Base-by-base conservation (phyloP, 2,797 vertebrate genomes). In the Columba guinea region DNA sequence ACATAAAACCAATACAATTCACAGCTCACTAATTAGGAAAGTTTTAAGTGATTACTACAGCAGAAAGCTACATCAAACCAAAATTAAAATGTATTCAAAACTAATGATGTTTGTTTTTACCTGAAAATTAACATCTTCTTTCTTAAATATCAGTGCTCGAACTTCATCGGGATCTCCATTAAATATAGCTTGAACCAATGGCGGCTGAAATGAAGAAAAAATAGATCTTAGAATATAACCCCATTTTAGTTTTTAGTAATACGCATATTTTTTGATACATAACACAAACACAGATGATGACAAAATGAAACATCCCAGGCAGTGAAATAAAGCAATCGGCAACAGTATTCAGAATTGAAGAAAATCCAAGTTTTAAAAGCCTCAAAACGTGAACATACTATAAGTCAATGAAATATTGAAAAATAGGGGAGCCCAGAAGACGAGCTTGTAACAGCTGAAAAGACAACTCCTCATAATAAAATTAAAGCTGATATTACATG, bases 71-170 rank as follows among this genome's bases (percentile, higher is more conserved):
- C 30, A 79, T 46, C 27, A 60, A 64, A 93, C 65, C 11, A 77
- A 78, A 80, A 81, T 13, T 30, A 68, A 91, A 77, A 65, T 52
- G 11, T 10, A 87, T 32, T 89, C 34, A 68, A 90, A 41, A n/a
- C 13, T 77, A 94, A 75, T 75, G 6, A 64, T 58, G n/a, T 53
- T 70, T 71, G 59, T 5, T 84, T 95, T 98, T 99, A 99, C 99
- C 99, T 99, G 99, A 95, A 99, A 99, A 96, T 99, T 99, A 97
- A 99, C 99, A 97, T 99, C 99, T 98, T 99, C 99, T 95, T 99
- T 99, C 98, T 99, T 99, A 98, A 99, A 99, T 97, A 99, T 99
- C 95, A 99, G 98, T 53, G 99, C 98, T 94, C 99, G 99, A 93
- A 99, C 99, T 99, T 99, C 99, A 97, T 99, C 99, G 51, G 99